A percentile compares a stretch with the other conserved stretches of the same genome.
These are phyloP conservation scores for Pegoplata infirma DNA, from an alignment of 2,888 invertebrate species.

Conservation along the genomic window DNA sequence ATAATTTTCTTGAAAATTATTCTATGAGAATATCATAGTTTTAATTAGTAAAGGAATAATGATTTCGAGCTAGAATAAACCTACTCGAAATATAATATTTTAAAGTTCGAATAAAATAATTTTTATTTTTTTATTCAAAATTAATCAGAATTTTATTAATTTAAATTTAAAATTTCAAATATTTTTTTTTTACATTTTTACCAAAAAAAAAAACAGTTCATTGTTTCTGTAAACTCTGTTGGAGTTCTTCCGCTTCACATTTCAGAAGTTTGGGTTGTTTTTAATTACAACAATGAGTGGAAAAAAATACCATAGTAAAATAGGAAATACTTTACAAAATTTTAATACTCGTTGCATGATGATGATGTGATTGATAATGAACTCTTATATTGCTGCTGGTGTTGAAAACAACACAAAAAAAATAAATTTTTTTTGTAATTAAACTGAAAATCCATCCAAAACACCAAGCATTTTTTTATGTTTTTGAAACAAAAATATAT, in stretches of 20 bases:
- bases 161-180: neutral
- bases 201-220: constrained; percentile 22
- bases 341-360: no score
- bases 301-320: constrained; percentile 39
- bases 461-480: constrained; percentile 29
- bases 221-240: constrained; percentile 44
- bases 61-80: no score
- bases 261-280: constrained; percentile 43
- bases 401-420: constrained; percentile 37
- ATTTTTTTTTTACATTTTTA: neutral
- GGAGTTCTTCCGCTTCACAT: constrained; percentile 42
- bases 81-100: no score
- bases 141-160: no score
- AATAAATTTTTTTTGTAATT: constrained; percentile 50
- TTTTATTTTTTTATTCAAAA: no score
- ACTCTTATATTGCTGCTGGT: constrained; percentile 47
- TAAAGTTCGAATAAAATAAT: no score
- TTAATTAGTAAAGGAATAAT: no score
- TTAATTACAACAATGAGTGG: constrained; percentile 55
- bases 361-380: constrained; percentile 59
- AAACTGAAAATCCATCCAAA: constrained; percentile 52
- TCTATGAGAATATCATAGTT: no score
- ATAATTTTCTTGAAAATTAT: no score
- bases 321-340: constrained; percentile 43
- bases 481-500: no score